These are phyloP conservation scores for Xenopus laevis DNA, from an alignment of 2,113 vertebrate genomes.

Conservation along the genomic window DNA sequence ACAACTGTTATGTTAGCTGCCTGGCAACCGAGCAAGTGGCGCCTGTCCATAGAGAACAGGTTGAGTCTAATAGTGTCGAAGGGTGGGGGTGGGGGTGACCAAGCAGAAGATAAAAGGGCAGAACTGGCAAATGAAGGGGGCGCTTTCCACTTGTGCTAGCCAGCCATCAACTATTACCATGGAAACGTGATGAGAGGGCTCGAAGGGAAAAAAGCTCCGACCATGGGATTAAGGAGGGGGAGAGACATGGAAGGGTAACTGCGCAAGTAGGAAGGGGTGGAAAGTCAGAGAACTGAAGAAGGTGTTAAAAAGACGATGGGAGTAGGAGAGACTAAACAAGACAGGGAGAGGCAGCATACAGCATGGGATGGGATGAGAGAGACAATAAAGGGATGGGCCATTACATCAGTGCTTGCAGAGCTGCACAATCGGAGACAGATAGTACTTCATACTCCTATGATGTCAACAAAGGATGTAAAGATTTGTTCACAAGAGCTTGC, in stretches of 20 bases:
- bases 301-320: neutral
- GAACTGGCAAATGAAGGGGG: neutral
- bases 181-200: constrained; percentile 14
- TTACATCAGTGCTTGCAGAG: too few relatives aligned
- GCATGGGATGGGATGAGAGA: too few relatives aligned
- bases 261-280: neutral
- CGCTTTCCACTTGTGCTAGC: constrained; percentile 1
- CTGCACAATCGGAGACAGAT: too few relatives aligned
- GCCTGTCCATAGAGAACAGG: constrained; percentile 4
- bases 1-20: neutral
- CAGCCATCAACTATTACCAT: constrained; percentile 16
- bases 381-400: neutral
- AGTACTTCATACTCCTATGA: too few relatives aligned
- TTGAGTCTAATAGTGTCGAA: neutral
- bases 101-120: neutral
- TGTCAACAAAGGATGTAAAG: too few relatives aligned
- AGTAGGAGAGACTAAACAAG: neutral
- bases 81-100: neutral
- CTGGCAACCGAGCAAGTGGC: constrained; percentile 11
- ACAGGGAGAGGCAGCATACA: neutral
- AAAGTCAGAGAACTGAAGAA: neutral
- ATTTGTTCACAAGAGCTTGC: too few relatives aligned
- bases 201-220: neutral
- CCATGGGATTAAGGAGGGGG: neutral
- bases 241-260: neutral